Conservation (phyloP, 2,888 invertebrate genomes). For the Acleris holmiana region DNA sequence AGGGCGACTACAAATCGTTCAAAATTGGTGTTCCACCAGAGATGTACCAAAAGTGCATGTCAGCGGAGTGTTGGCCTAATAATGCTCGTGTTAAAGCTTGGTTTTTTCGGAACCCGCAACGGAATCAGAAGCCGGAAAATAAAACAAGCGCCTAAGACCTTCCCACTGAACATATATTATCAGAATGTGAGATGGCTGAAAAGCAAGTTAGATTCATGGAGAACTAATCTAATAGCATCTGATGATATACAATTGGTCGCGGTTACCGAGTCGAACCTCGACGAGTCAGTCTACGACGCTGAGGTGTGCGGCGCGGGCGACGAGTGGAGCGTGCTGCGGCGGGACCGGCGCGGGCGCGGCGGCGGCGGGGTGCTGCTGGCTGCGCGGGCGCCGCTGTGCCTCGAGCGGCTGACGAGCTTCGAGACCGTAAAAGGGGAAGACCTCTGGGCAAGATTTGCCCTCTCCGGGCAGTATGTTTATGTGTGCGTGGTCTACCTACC, state of each 20-base stretch:
- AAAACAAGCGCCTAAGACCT: not conserved
- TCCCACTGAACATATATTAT: not conserved
- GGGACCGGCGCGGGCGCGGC: constrained; percentile 1
- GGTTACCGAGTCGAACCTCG: constrained; percentile 6
- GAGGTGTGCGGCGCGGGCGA: constrained; percentile 3
- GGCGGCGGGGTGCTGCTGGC: constrained; percentile 2
- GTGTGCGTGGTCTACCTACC: too few relatives aligned
- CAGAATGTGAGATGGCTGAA: constrained; percentile 3
- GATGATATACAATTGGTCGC: constrained; percentile 4
- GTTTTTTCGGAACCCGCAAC: too few relatives aligned
- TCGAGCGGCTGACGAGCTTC: not conserved
- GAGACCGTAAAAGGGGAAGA: not conserved
- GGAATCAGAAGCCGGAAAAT: not conserved
- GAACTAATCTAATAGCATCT: not conserved
- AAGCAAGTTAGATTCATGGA: not conserved
- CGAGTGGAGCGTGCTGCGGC: too few relatives aligned
- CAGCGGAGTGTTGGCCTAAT: not conserved
- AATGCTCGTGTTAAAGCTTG: not conserved
- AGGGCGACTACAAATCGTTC: too few relatives aligned
- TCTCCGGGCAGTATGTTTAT: too few relatives aligned
- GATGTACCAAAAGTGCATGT: not conserved
- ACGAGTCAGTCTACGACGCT: not conserved
- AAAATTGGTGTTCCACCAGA: constrained; percentile 4
- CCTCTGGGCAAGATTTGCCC: not conserved
- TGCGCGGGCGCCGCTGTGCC: not conserved